phyloP scores from a whole-genome alignment of 2,888 invertebrate species.

The Tachystola acroxantha region DNA sequence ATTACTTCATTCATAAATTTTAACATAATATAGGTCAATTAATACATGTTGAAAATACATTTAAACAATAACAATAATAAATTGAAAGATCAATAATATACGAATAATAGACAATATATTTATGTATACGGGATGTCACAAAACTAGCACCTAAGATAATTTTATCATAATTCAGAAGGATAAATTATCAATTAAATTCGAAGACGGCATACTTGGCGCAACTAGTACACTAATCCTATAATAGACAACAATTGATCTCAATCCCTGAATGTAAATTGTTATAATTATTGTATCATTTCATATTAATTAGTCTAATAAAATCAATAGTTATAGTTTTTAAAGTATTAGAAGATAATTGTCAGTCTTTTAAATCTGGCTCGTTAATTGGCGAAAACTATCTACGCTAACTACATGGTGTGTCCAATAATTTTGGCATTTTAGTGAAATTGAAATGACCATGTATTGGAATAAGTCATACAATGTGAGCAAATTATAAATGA shows the following conservation, averaged over 20 bases:
- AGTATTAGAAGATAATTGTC: conserved; percentile 28
- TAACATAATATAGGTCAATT: too few relatives aligned
- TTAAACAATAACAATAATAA: too few relatives aligned
- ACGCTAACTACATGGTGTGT: conserved; percentile 1
- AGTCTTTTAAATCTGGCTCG: conserved; percentile 32
- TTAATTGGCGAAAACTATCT: background rate
- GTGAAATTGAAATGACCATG: conserved; percentile 9
- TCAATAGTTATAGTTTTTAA: conserved; percentile 7
- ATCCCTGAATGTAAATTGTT: conserved; percentile 9
- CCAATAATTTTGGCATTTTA: conserved; percentile 13
- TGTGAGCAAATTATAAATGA: conserved; percentile 16
- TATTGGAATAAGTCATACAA: background rate
- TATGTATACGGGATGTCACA: too few relatives aligned
- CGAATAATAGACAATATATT: too few relatives aligned
- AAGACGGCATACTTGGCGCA: conserved; percentile 13
- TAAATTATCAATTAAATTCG: conserved; percentile 7
- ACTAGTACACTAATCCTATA: conserved; percentile 48
- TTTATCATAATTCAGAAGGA: conserved; percentile 1
- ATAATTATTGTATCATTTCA: conserved; percentile 3
- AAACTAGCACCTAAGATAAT: conserved; percentile 8
- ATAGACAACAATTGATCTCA: conserved; percentile 37
- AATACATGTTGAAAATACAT: too few relatives aligned
- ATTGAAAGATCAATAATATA: too few relatives aligned
- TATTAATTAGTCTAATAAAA: conserved; percentile 3
- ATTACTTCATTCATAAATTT: too few relatives aligned